phyloP scores from a whole-genome alignment of 2,113 vertebrate species.

The Channa argus region DNA sequence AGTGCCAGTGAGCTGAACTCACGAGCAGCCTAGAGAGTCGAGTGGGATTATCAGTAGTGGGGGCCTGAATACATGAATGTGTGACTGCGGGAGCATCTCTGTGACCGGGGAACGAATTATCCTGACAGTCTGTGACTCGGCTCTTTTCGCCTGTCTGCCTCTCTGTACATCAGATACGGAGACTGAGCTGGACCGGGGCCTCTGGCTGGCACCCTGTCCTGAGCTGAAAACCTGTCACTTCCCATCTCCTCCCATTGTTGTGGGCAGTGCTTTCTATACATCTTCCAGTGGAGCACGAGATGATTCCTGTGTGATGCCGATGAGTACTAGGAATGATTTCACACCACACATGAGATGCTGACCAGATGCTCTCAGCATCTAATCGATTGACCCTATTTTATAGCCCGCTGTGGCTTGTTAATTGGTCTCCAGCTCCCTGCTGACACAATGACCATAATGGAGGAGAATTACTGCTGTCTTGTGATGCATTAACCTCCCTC shows the following conservation, averaged over 20 bases:
- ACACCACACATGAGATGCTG: constrained; percentile 66
- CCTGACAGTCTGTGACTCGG: constrained; percentile 75
- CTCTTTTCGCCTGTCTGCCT: constrained; percentile 73
- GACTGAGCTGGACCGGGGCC: constrained; percentile 33
- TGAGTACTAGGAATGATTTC: constrained; percentile 59
- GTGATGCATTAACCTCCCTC: constrained; percentile 73
- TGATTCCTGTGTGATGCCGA: constrained; percentile 22
- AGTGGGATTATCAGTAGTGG: constrained; percentile 40
- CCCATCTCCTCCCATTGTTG: constrained; percentile 46
- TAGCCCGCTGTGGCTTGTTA: constrained; percentile 69
- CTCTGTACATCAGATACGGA: constrained; percentile 60
- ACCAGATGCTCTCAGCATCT: constrained; percentile 45
- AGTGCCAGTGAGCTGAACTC: constrained; percentile 30
- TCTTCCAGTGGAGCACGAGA: constrained; percentile 3
- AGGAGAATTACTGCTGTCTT: constrained; percentile 73
- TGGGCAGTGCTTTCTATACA: constrained; percentile 15
- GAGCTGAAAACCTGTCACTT: constrained; percentile 63
- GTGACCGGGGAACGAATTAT: constrained; percentile 52
- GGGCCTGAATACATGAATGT: constrained; percentile 37
- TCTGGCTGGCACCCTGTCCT: constrained; percentile 47
- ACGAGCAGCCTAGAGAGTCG: constrained; percentile 24
- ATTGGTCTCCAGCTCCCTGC: constrained; percentile 76
- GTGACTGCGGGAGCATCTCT: constrained; percentile 61
- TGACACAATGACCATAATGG: constrained; percentile 84
- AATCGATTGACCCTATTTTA: constrained; percentile 77